Base-by-base conservation (phyloP, 2,888 invertebrate species). In the Gari tellinella region DNA sequence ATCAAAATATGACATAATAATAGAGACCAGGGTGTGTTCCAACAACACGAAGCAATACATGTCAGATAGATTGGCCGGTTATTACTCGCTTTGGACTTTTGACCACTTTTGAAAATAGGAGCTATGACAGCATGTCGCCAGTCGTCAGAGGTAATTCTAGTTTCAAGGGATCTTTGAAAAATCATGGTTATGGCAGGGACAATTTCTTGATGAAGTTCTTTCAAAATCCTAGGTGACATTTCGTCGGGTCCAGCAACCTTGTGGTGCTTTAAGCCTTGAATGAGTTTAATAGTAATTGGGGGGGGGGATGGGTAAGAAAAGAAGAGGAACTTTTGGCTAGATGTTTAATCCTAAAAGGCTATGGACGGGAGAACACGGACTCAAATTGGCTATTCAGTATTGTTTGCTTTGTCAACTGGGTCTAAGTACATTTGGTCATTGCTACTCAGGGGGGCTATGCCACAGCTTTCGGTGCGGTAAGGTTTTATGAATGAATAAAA, bases 391-490 rank as follows among this genome's bases (percentile, higher is more conserved):
- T 55, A 38, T 38, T 55, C 17, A 40, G 19, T 4, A 55, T 55
- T n/a, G 37, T 15, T 17, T 7, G 40, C 55, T 21, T 55, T 55
- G 31, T 55, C 55, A 25, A 12, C 26, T 12, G 52, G 21, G 4
- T 62, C 19, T 14, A 41, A 52, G 26, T 8, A 26, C 19, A 40
- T 62, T 17, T 12, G 17, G 8, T 25, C 51, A 14, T 60, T 49
- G 15, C 49, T 49, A 15, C 49, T 63, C 7, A 56, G 55, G 37
- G 64, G 64, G 10, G 64, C 12, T 2, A 51, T 12, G 14, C 62
- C 62, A 56, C 15, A 37, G 25, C 46, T 56, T 63, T 55, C 63
- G 12, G 63, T 26, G 19, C 55, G 53, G 53, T 45, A 55, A 21
- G 45, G 55, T n/a, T n/a, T n/a, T n/a, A n/a, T n/a, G n/a, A n/a